Conservation (phyloP, 2,888 invertebrate genomes). For the Leucania comma region DNA sequence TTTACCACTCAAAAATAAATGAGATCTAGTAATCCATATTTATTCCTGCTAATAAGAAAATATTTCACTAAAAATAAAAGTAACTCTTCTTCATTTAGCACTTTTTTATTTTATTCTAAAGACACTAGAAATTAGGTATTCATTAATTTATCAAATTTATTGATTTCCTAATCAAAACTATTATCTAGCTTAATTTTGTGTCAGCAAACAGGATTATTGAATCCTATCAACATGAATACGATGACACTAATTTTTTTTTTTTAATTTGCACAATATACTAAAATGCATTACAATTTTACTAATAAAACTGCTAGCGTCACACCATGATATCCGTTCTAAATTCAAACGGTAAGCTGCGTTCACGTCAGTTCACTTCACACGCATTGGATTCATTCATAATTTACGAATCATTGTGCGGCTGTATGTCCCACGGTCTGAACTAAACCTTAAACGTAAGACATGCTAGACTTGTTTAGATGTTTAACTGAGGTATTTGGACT, state of each 20-base stretch:
- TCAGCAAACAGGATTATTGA: background rate
- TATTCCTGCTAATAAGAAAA: slow-evolving; percentile 4
- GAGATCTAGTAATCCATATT: background rate
- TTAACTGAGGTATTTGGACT: slow-evolving; percentile 19
- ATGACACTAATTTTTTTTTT: background rate
- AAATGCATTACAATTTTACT: slow-evolving; percentile 11
- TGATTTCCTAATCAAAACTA: too few species aligned
- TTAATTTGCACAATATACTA: slow-evolving; percentile 6
- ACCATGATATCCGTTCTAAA: slow-evolving; percentile 49
- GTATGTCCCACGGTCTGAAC: slow-evolving; percentile 48
- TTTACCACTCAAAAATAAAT: too few species aligned
- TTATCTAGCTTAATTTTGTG: background rate
- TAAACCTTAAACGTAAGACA: slow-evolving; percentile 38
- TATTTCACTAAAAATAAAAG: background rate
- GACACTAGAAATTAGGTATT: background rate
- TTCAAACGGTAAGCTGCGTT: slow-evolving; percentile 45
- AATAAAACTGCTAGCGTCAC: slow-evolving; percentile 37
- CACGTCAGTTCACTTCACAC: slow-evolving; percentile 37
- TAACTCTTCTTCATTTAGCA: background rate
- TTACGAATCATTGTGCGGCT: slow-evolving; percentile 51
- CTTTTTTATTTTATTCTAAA: background rate
- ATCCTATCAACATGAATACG: background rate
- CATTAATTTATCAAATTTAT: background rate
- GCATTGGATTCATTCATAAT: slow-evolving; percentile 54
- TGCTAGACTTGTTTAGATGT: slow-evolving; percentile 25